These are phyloP conservation scores for Muscicapa adusta DNA, from an alignment of 2,113 vertebrate genomes.

Conservation along the genomic window DNA sequence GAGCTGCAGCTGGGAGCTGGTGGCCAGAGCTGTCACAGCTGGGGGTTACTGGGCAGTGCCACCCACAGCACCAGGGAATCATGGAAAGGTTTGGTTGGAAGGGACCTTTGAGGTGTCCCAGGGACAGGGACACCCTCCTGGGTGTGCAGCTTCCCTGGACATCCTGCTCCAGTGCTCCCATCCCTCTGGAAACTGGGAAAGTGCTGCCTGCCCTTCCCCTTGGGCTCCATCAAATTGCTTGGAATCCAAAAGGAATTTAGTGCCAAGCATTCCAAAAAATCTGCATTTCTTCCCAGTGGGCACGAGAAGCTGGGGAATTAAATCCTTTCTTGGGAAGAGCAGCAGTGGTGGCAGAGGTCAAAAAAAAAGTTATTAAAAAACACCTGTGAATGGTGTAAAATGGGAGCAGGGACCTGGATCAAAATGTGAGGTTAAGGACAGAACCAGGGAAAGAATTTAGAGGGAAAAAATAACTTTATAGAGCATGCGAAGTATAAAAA, in stretches of 20 bases:
- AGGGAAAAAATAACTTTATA: not conserved
- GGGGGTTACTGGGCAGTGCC: no score
- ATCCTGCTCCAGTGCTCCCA: not conserved
- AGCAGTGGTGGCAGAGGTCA: not conserved
- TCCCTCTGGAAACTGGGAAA: not conserved
- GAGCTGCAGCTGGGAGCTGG: not conserved
- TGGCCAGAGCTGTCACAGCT: not conserved
- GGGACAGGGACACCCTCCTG: accelerated
- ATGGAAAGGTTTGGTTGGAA: accelerated
- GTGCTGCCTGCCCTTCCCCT: accelerated
- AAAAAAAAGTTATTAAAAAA: no score
- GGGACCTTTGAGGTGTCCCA: not conserved
- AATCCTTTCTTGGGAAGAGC: not conserved
- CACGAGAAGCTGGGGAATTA: accelerated
- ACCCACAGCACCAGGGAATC: not conserved
- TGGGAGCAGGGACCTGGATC: not conserved
- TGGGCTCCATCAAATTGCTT: accelerated
- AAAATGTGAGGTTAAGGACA: not conserved
- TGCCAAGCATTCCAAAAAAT: not conserved
- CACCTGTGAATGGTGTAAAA: not conserved
- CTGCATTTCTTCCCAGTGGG: not conserved
- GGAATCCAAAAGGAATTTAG: not conserved
- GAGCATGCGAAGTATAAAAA: not conserved
- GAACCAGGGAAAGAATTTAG: not conserved
- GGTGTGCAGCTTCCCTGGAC: not conserved